Evolutionary conservation across 1,140 invertebrate genomes (phyloP).

Genomic region (Drosophila punjabiensis): DNA sequence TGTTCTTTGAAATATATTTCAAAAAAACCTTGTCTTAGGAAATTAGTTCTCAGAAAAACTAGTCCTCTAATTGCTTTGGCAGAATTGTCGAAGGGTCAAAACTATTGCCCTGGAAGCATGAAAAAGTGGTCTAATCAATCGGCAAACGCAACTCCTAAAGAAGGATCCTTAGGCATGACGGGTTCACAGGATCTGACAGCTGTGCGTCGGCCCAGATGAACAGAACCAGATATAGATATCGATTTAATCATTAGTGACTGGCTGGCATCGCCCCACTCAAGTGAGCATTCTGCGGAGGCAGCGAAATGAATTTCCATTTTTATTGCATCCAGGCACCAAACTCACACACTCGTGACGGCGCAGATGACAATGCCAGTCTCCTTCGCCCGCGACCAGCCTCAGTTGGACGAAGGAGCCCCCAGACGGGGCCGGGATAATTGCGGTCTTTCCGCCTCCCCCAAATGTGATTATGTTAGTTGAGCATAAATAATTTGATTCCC

Average conservation of each 20-base stretch:
- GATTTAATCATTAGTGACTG: constrained; percentile 79
- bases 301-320: constrained; percentile 78
- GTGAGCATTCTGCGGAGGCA: constrained; percentile 55
- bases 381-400: constrained; percentile 13
- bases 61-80: background rate
- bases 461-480: constrained; percentile 57
- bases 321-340: constrained; percentile 53
- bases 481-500: constrained; percentile 55
- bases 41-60: background rate
- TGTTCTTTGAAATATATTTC: background rate
- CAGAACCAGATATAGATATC: constrained; percentile 68
- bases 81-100: background rate
- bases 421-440: constrained; percentile 43
- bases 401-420: constrained; percentile 15
- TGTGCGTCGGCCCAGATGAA: constrained; percentile 47
- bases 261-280: constrained; percentile 41
- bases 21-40: background rate
- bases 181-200: constrained; percentile 51
- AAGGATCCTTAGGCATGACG: constrained; percentile 50
- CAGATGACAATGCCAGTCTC: constrained; percentile 34
- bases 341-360: constrained; percentile 28
- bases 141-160: constrained; percentile 21
- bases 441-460: constrained; percentile 7
- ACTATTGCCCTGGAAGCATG: background rate
- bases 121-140: constrained; percentile 35